These are phyloP conservation scores for Halcyon badia DNA, from an alignment of 2,797 vertebrate species.

Conservation along the genomic window DNA sequence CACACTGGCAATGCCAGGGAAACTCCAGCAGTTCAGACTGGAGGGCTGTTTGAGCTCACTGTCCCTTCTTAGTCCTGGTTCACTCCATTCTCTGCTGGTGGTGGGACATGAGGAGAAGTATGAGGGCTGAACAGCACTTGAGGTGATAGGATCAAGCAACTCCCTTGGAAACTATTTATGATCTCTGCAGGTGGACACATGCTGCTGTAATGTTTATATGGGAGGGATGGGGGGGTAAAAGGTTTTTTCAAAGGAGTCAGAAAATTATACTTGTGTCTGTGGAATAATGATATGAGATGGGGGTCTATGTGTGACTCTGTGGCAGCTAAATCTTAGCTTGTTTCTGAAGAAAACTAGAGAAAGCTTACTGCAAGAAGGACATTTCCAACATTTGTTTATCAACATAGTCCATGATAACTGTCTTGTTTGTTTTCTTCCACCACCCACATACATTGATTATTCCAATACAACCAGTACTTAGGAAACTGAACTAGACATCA, in stretches of 20 bases:
- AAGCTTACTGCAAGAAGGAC: neutral
- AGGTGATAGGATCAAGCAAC: neutral
- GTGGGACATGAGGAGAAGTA: neutral
- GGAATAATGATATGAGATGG: neutral
- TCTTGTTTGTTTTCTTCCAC: neutral
- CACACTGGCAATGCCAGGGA: neutral
- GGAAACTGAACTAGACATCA: neutral
- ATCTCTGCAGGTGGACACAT: neutral
- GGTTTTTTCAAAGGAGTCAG: neutral
- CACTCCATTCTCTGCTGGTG: neutral
- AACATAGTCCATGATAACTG: neutral
- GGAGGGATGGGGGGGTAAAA: accelerated
- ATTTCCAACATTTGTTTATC: neutral
- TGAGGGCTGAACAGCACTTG: neutral
- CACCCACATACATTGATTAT: neutral
- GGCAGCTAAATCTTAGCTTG: neutral
- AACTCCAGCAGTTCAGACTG: neutral
- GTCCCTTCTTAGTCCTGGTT: neutral
- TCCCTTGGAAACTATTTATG: neutral
- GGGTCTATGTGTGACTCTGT: accelerated
- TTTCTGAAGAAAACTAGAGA: neutral
- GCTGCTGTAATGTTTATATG: neutral
- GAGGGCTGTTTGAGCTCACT: neutral
- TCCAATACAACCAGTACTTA: neutral
- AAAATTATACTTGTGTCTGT: neutral